phyloP scores from a whole-genome alignment of 53 echinoderm and acorn worm species.

The Hippasteria phrygiana region DNA sequence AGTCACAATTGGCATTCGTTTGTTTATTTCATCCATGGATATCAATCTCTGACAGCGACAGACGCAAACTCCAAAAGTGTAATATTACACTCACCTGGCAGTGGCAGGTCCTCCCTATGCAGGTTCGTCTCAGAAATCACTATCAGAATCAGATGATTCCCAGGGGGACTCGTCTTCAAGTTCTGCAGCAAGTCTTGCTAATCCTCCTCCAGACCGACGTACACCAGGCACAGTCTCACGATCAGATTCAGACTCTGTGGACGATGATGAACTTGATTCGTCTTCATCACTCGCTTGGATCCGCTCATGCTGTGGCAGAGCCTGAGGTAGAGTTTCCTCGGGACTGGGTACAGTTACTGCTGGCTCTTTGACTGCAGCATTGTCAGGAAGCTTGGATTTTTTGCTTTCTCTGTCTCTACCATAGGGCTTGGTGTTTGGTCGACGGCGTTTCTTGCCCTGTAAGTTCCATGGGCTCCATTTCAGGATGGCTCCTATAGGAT shows the following conservation, averaged over 20 bases:
- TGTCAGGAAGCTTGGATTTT: conserved; percentile 20
- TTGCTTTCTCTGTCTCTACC: conserved; percentile 17
- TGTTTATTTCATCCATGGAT: conserved; percentile 11
- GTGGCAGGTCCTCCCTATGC: background rate
- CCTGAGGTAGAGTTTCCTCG: conserved; percentile 1
- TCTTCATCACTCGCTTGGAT: background rate
- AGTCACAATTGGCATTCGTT: background rate
- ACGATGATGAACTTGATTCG: conserved; percentile 1
- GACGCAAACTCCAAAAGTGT: background rate
- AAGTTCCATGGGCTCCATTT: conserved; percentile 29
- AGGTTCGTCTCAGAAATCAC: background rate
- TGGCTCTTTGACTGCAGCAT: background rate
- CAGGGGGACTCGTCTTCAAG: background rate
- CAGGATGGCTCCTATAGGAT: conserved; percentile 42
- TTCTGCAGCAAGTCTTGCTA: conserved; percentile 3
- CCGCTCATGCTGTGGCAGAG: background rate
- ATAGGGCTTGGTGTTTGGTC: conserved; percentile 5
- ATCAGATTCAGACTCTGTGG: conserved; percentile 15
- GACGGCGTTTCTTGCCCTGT: conserved; percentile 10
- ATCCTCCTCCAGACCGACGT: background rate
- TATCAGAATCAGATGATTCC: conserved; percentile 3
- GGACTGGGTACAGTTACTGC: background rate
- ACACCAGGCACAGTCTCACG: background rate
- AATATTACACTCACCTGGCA: conserved; percentile 3
- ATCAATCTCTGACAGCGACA: background rate